Conservation (phyloP, 2,113 vertebrate species). For the Sander lucioperca region DNA sequence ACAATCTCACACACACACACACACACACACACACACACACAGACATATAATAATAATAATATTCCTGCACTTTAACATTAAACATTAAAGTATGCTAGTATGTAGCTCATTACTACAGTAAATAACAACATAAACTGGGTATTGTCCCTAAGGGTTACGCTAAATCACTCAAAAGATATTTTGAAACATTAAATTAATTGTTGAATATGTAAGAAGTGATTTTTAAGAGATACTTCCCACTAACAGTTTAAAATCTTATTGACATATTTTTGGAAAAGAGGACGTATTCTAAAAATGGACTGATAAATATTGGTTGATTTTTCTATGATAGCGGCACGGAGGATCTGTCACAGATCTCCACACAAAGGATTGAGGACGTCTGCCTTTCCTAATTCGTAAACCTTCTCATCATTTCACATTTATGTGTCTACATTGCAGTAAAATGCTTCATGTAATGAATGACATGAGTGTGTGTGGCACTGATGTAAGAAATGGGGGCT, state of each 20-base stretch:
- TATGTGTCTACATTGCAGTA: not conserved
- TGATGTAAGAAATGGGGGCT: slow-evolving; percentile 1
- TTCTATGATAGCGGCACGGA: too few relatives aligned
- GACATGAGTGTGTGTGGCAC: not conserved
- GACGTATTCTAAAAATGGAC: not conserved
- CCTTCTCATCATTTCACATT: not conserved
- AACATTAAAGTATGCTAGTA: not conserved
- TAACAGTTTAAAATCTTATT: not conserved
- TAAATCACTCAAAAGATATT: not conserved
- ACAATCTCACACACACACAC: too few relatives aligned
- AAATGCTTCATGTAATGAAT: not conserved
- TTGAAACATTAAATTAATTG: not conserved
- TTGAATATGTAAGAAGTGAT: not conserved
- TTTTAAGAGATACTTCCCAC: not conserved
- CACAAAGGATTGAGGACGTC: not conserved
- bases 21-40: too few relatives aligned
- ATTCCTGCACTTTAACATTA: too few relatives aligned
- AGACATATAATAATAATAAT: too few relatives aligned
- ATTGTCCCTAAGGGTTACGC: not conserved
- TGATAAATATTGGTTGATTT: not conserved
- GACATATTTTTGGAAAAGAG: not conserved
- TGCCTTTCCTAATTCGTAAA: not conserved
- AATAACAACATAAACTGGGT: not conserved
- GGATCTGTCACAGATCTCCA: too few relatives aligned
- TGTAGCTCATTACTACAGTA: not conserved